phyloP scores from a whole-genome alignment of 2,797 vertebrate species.

The Pseudocheirus occidentalis region DNA sequence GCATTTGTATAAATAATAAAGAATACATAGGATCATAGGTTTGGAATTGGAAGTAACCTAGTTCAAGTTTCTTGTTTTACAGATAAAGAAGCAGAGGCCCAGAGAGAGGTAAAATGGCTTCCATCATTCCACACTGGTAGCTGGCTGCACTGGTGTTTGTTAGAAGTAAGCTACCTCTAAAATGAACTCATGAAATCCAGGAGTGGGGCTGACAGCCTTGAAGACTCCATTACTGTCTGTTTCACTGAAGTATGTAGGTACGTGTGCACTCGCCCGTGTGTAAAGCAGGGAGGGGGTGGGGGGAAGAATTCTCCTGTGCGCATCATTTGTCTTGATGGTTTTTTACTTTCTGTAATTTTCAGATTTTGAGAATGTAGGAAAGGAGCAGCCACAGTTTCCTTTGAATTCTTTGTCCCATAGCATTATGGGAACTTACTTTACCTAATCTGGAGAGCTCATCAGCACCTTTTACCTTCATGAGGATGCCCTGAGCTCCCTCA shows the following conservation, averaged over 20 bases:
- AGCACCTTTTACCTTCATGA: too few species aligned
- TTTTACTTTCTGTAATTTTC: neutral
- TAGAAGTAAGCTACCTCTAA: neutral
- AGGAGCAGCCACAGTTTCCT: neutral
- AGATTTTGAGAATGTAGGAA: neutral
- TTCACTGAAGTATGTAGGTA: neutral
- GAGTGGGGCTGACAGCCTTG: neutral
- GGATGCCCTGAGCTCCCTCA: too few species aligned
- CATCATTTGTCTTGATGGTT: neutral
- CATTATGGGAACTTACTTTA: neutral
- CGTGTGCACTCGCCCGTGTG: too few species aligned
- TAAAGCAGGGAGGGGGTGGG: too few species aligned
- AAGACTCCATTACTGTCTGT: neutral
- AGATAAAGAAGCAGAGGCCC: neutral
- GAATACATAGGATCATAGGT: neutral
- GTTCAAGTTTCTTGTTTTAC: neutral
- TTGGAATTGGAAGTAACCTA: neutral
- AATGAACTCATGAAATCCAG: neutral
- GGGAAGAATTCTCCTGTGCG: neutral
- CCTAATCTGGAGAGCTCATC: neutral
- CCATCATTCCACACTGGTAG: neutral
- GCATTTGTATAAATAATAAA: neutral
- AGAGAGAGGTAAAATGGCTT: neutral
- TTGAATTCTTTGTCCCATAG: neutral
- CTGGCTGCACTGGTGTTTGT: neutral